phyloP scores from a whole-genome alignment of 2,888 invertebrate species.

The Clanis bilineata region DNA sequence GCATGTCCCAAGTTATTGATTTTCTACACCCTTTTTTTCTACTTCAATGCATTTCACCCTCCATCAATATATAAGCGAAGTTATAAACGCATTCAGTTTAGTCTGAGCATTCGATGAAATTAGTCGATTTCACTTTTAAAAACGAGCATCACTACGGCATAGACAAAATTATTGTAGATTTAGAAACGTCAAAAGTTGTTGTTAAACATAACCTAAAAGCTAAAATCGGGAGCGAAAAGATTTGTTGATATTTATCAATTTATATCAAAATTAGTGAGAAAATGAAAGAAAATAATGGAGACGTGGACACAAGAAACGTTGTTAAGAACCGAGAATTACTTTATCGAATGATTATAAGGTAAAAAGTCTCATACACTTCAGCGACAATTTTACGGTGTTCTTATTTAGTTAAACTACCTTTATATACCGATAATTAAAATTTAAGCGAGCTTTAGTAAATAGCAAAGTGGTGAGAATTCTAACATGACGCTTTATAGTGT shows the following conservation, averaged over 20 bases:
- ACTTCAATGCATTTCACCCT: conserved; percentile 12
- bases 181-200: conserved; percentile 5
- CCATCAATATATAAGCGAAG: background rate
- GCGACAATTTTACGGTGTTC: background rate
- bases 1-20: conserved; percentile 51
- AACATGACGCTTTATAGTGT: background rate
- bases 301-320: conserved; percentile 87
- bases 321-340: conserved; percentile 94
- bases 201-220: conserved; percentile 7
- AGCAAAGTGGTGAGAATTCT: too few species aligned
- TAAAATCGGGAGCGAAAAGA: too few species aligned
- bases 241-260: background rate
- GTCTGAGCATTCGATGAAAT: background rate
- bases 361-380: conserved; percentile 24
- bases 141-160: background rate
- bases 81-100: background rate
- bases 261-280: background rate
- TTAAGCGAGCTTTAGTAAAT: too few species aligned
- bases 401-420: background rate
- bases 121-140: background rate
- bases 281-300: conserved; percentile 68
- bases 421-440: too few species aligned
- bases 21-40: conserved; percentile 11
- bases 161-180: background rate
- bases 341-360: conserved; percentile 96